Evolutionary conservation across 2,797 vertebrate genomes (phyloP).

Genomic region (Spinibarbus caldwelli): DNA sequence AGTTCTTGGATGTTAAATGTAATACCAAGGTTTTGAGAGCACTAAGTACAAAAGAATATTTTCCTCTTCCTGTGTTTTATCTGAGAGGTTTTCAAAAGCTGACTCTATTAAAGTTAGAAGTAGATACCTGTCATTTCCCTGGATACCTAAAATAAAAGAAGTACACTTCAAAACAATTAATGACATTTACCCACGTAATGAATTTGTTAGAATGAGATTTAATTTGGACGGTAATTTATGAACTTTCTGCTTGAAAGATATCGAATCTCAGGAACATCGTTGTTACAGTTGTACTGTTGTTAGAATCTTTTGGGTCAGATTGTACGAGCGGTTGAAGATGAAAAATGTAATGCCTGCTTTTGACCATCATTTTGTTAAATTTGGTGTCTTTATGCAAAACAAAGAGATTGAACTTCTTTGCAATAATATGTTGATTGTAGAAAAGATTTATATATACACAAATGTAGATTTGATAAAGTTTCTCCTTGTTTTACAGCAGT

Average conservation of each 20-base stretch:
- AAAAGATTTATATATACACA: too few species aligned
- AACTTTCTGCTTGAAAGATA: neutral
- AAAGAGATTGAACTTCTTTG: too few species aligned
- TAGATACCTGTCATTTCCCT: neutral
- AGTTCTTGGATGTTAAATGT: neutral
- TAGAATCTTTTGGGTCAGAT: neutral
- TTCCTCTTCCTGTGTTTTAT: too few species aligned
- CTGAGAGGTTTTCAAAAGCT: too few species aligned
- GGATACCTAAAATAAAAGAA: neutral
- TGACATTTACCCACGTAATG: neutral
- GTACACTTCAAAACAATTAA: neutral
- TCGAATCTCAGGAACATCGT: neutral
- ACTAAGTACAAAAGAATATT: neutral
- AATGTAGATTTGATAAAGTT: too few species aligned
- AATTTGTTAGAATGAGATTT: neutral
- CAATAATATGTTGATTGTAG: too few species aligned
- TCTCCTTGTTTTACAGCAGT: too few species aligned
- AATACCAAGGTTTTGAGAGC: neutral
- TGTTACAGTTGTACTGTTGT: neutral
- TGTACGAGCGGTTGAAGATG: neutral
- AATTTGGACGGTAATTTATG: neutral
- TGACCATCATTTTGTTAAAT: too few species aligned
- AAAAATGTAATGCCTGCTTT: too few species aligned
- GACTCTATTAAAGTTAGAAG: neutral
- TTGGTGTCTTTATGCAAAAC: too few species aligned